Evolutionary conservation across 2,888 invertebrate genomes (phyloP), one percentile per base, ranked within the genome.

Genomic region (Noctua comes): DNA sequence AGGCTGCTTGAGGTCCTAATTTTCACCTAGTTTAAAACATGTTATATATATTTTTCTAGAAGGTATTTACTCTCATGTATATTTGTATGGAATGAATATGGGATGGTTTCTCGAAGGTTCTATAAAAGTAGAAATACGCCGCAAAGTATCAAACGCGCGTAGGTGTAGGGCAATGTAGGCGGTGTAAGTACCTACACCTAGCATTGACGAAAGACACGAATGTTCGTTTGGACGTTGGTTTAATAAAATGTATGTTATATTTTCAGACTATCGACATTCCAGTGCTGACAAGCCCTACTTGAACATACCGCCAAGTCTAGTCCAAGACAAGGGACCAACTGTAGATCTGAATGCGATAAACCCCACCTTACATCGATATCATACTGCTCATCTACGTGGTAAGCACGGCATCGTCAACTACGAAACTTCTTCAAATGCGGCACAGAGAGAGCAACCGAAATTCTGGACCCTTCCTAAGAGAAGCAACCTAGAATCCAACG

Each of bases 181-280:
- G 27, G 27, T 59, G 48, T 69, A 36, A 24, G n/a, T 66, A 66
- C 40, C 40, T 40, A 40, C 36, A 43, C 46, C 1, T 68, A 59
- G 21, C 16, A 70, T 40, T 27, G 16, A 48, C 68, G 70, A 65
- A 46, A 46, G 0, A 24, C n/a, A 3, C n/a, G 18, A 31, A n/a
- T 21, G 24, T 10, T 10, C 11, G 54, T 31, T 48, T 48, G 8
- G 4, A 59, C 27, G 10, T 68, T 69, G 68, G n/a, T 70, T 78
- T 81, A 76, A 79, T 78, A 31, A 59, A 59, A 27, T 72, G 24
- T 77, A 54, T 88, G 81, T 89, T 90, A 77, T 82, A 79, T 90
- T 95, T 95, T 86, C 97, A 97, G 97, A 97, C 97, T 97, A 97
- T 97, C 97, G 97, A 97, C 97, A 97, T 97, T 97, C 97, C 96